phyloP scores from a whole-genome alignment of 1,140 invertebrate genomes.

The Megalonaias nervosa region DNA sequence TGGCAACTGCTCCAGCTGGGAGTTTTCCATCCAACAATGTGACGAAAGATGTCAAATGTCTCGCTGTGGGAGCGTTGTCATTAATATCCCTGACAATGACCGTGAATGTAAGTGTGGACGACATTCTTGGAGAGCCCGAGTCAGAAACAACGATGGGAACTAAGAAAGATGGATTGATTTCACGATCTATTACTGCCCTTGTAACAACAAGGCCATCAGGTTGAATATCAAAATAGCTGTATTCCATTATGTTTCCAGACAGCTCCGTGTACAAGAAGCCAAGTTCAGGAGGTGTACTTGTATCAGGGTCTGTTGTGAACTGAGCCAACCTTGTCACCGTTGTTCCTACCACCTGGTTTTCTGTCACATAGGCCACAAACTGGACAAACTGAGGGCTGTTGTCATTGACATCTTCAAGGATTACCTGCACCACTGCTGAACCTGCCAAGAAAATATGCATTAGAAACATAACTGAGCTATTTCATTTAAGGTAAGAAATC shows the following conservation, averaged over 20 bases:
- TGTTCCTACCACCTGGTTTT: constrained; percentile 90
- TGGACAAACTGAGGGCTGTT: constrained; percentile 89
- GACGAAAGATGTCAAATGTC: constrained; percentile 87
- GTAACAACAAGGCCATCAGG: constrained; percentile 86
- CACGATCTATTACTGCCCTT: constrained; percentile 85
- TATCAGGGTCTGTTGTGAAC: constrained; percentile 87
- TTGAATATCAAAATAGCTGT: constrained; percentile 82
- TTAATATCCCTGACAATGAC: constrained; percentile 91
- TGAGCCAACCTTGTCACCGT: constrained; percentile 84
- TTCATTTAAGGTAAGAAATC: no score
- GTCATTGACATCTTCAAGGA: constrained; percentile 91
- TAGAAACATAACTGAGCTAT: no score
- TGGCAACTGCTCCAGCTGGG: constrained; percentile 85
- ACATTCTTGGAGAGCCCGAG: constrained; percentile 84
- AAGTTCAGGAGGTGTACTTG: constrained; percentile 74
- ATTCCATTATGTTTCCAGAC: constrained; percentile 73
- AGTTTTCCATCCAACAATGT: constrained; percentile 75
- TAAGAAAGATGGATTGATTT: constrained; percentile 80
- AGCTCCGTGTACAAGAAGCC: constrained; percentile 89
- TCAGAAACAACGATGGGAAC: constrained; percentile 90
- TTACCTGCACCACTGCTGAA: constrained; percentile 84
- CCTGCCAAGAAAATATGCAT: constrained; percentile 72
- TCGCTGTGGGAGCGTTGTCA: constrained; percentile 89
- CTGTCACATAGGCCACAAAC: constrained; percentile 86
- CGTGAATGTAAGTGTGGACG: constrained; percentile 85